Conservation (phyloP, 2,113 vertebrate species). For the Manacus vitellinus region DNA sequence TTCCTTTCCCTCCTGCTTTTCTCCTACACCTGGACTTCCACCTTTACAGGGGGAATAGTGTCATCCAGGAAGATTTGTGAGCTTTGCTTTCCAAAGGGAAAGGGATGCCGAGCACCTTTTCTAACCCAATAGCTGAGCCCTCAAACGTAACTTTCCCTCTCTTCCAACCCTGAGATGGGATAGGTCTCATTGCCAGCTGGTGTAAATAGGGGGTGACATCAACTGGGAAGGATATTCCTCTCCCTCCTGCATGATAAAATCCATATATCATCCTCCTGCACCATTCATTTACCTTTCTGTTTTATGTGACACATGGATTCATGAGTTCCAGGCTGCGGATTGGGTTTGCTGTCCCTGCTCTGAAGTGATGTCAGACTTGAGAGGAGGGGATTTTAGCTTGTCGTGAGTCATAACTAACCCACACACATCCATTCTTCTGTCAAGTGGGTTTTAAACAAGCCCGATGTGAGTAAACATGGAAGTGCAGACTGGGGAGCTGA, state of each 20-base stretch:
- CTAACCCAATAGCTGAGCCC: not conserved
- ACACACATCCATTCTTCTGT: not conserved
- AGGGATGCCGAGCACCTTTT: not conserved
- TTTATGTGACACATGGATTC: accelerated
- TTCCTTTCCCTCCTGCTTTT: not conserved
- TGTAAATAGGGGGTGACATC: not conserved
- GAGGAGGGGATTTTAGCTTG: not conserved
- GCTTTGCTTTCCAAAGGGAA: not conserved
- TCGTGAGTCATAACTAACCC: not conserved
- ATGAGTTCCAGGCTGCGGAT: not conserved
- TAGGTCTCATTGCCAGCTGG: not conserved
- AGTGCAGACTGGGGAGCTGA: not conserved
- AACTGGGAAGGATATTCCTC: accelerated
- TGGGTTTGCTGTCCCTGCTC: not conserved
- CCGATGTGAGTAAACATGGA: not conserved
- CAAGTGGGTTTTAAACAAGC: not conserved
- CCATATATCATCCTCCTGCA: accelerated
- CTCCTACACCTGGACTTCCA: not conserved
- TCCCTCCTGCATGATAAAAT: not conserved
- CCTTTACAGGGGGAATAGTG: not conserved
- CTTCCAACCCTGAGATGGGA: accelerated
- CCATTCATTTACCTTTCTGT: not conserved
- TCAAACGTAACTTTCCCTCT: accelerated
- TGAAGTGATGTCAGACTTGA: not conserved
- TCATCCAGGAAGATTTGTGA: not conserved